Evolutionary conservation across 2,113 vertebrate species (phyloP).

Genomic region (Heterotilapia buettikoferi): DNA sequence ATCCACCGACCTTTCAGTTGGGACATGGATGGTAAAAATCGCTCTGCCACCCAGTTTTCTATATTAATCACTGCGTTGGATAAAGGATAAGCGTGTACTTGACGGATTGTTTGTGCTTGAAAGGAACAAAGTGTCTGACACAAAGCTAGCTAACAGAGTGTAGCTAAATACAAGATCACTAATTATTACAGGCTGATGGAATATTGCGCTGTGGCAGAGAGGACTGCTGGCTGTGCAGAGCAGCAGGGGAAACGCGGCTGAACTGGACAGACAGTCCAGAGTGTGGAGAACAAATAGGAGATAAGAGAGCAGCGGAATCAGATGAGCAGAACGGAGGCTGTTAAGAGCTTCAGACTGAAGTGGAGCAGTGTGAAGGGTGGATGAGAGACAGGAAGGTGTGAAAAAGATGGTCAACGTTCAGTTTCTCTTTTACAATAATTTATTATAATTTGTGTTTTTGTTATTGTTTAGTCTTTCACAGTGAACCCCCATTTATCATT

Average conservation of each 20-base stretch:
- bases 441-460: background rate
- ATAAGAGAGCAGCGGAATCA: background rate
- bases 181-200: background rate
- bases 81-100: background rate
- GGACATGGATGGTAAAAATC: background rate
- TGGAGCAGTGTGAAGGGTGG: background rate
- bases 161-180: background rate
- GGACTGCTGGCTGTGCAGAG: background rate
- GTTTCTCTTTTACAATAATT: background rate
- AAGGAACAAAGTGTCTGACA: background rate
- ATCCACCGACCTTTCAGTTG: background rate
- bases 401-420: rapidly evolving
- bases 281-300: background rate
- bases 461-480: background rate
- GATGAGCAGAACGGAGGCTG: background rate
- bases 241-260: background rate
- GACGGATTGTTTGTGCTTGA: background rate
- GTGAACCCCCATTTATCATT: background rate
- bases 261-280: background rate
- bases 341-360: background rate
- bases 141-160: background rate
- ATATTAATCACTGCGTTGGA: background rate
- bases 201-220: background rate
- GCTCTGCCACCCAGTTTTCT: background rate
- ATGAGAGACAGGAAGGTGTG: background rate